phyloP scores from a whole-genome alignment of 2,888 invertebrate species.

The Pomacea canaliculata region DNA sequence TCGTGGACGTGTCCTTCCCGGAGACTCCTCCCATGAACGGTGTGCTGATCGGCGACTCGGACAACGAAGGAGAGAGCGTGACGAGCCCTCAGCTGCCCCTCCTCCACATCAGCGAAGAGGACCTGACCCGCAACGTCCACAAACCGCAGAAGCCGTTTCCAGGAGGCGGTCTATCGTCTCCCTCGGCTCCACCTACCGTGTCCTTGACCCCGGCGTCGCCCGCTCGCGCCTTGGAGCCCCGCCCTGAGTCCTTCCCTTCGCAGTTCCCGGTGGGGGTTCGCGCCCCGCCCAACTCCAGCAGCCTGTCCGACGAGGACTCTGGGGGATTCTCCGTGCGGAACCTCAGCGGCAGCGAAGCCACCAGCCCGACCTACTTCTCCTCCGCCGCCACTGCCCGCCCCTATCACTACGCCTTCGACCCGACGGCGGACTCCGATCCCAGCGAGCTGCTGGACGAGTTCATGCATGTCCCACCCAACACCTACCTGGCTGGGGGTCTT shows the following conservation, averaged over 20 bases:
- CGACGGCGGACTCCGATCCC: constrained; percentile 21
- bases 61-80: constrained; percentile 16
- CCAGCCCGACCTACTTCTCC: neutral
- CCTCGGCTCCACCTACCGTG: neutral
- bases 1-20: neutral
- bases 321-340: constrained; percentile 9
- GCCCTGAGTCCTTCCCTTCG: neutral
- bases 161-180: neutral
- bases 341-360: constrained; percentile 17
- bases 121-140: neutral
- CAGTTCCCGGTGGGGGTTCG: neutral
- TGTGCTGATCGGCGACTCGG: constrained; percentile 7
- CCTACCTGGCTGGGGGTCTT: neutral
- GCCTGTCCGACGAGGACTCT: constrained; percentile 21
- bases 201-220: neutral
- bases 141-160: neutral
- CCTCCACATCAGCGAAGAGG: constrained; percentile 29
- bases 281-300: constrained; percentile 9
- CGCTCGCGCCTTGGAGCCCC: neutral
- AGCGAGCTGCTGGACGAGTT: constrained; percentile 26
- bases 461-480: constrained; percentile 27
- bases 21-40: constrained; percentile 15
- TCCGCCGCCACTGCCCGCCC: neutral
- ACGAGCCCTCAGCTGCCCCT: constrained; percentile 11
- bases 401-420: constrained; percentile 19